Evolutionary conservation across 2,113 vertebrate species (phyloP), one percentile per base, ranked within the genome.

Genomic region (Fulica atra): DNA sequence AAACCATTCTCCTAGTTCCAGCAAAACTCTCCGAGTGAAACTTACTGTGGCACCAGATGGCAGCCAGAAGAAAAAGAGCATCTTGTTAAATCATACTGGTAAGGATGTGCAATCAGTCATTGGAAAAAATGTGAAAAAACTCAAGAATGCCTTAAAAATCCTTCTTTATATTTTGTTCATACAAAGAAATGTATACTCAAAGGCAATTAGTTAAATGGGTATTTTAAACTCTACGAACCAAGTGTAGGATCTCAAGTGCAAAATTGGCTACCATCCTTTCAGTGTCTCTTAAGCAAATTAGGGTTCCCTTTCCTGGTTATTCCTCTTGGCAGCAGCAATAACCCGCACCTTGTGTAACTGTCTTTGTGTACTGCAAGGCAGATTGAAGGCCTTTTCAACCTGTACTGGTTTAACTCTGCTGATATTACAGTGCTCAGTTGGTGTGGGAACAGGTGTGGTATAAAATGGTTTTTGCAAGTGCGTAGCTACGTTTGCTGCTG

Each of bases 11-110:
- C 99, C 99, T 5, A 98, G 98, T 72, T 99, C 98, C 93, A 99
- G 99, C 97, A 99, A 99, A 98, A 99, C 99, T 1, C 97, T 99
- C 84, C 97, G 99, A 64, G 99, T 99, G 90, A 99, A 99, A 89
- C 99, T 99, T 40, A 99, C 99, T 0, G 99, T 99, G 89, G 98
- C 99, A 33, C 99, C 99, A 1, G 99, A 99, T 68, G 98, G 98
- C 88, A 99, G 98, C 96, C 99, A 99, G 97, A 98, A 98, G 97
- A 99, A 98, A 98, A 99, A 98, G 96, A 98, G 97, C 42, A 96
- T 98, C 65, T 95, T 98, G 31, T 98, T 99, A 90, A 98, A 98
- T 64, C 98, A 98, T 11, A 53, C 98, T 26, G 99, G 99, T 99
- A 97, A 96, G 97, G 19, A 76, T 54, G 57, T 40, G 26, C n/a